A percentile compares a stretch with the other conserved stretches of the same genome.
These are phyloP conservation scores for Halcyon senegalensis DNA, from an alignment of 2,113 vertebrate species.

Conservation along the genomic window DNA sequence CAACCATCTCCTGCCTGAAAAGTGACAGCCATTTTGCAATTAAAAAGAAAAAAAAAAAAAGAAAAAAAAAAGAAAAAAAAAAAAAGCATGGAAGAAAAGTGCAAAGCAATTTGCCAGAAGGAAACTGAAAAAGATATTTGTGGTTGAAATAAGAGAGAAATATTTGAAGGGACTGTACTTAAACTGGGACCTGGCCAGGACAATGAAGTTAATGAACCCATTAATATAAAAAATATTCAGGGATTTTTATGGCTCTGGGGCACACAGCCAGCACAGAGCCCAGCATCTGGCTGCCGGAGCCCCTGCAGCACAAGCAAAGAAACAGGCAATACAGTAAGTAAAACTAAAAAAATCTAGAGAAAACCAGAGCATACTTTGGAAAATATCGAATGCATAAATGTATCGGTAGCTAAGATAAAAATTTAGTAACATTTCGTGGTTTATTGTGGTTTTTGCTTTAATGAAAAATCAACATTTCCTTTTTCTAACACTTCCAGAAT, in stretches of 20 bases:
- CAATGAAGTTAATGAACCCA: neutral
- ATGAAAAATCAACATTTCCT: neutral
- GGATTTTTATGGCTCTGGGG: neutral
- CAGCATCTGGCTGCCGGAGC: neutral
- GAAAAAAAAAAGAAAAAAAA: no score
- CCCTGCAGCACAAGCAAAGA: accelerated
- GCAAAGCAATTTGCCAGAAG: neutral
- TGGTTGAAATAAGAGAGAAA: neutral
- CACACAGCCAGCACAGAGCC: accelerated
- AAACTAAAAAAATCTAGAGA: neutral
- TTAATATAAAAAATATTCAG: neutral
- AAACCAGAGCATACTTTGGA: neutral
- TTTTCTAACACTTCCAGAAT: neutral
- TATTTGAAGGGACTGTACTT: neutral
- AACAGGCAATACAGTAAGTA: neutral
- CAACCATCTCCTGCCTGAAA: neutral
- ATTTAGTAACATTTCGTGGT: neutral
- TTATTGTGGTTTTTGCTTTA: neutral
- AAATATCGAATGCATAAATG: neutral
- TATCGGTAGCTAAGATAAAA: neutral
- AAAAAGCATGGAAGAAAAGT: accelerated
- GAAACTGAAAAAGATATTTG: neutral
- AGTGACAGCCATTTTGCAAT: neutral
- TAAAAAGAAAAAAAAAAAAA: no score
- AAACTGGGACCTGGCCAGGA: neutral